phyloP scores from a whole-genome alignment of 2,888 invertebrate species.

The Caenorhabditis sp. region DNA sequence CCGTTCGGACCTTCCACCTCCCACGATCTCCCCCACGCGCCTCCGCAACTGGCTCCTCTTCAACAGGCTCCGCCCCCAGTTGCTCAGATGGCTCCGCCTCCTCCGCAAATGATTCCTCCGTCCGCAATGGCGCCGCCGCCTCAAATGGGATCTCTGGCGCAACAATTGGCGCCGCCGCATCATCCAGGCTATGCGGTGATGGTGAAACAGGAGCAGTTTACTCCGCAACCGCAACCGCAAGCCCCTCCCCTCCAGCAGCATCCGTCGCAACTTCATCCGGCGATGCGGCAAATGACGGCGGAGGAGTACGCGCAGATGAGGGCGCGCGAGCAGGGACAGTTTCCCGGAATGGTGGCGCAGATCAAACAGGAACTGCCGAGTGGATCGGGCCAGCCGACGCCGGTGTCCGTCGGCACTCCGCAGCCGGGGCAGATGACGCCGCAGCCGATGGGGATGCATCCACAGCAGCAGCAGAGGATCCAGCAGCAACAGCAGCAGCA shows the following conservation, averaged over 20 bases:
- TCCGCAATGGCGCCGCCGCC: background rate
- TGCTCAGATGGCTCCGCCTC: background rate
- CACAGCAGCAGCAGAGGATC: conserved; percentile 28
- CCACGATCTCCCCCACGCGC: conserved; percentile 3
- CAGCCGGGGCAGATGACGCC: conserved; percentile 33
- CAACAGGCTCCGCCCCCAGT: background rate
- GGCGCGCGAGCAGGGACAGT: conserved; percentile 19
- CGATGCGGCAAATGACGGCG: conserved; percentile 38
- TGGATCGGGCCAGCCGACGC: conserved; percentile 38
- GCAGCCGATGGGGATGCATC: conserved; percentile 8
- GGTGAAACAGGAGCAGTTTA: conserved; percentile 23
- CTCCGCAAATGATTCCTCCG: too few relatives aligned
- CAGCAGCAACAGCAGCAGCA: conserved; percentile 17
- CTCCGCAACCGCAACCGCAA: conserved; percentile 24
- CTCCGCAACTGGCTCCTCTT: background rate
- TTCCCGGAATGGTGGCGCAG: background rate
- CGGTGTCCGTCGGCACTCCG: conserved; percentile 36
- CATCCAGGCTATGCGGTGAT: too few relatives aligned
- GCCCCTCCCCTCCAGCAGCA: conserved; percentile 8
- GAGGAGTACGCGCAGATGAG: conserved; percentile 48
- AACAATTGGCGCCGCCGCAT: background rate
- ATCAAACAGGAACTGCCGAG: conserved; percentile 30
- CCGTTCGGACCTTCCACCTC: conserved; percentile 10
- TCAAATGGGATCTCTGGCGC: too few relatives aligned
- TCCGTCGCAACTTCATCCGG: conserved; percentile 30